Evolutionary conservation across 2,797 vertebrate species (phyloP), one percentile per base, ranked within the genome.

Genomic region (Schizopygopsis malacanthus): DNA sequence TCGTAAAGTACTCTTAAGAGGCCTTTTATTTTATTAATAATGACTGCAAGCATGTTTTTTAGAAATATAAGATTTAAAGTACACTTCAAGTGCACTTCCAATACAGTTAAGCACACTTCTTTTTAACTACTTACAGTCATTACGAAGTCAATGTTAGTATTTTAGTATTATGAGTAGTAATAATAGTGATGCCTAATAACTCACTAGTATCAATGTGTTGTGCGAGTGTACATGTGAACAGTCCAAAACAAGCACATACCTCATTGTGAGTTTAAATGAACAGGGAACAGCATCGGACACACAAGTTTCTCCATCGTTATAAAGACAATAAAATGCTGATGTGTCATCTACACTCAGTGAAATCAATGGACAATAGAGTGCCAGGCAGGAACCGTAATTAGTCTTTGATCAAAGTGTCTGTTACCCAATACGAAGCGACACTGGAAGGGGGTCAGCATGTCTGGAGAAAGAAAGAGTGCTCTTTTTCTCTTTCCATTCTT

Each of bases 331-430:
- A 39, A 15, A 45, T 47, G 43, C 67, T 61, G 50, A 78, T 43
- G 16, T 77, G 33, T 67, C 59, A 3, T 67, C 45, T 39, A 69
- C 16, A 41, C 33, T 63, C 15, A 59, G 28, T 28, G 43, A 41
- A 84, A 79, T 73, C 12, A 79, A 52, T 72, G n/a, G 73, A 69
- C 81, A 63, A 54, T 79, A 45, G 25, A 22, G 33, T 4, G n/a
- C 47, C 9, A 5, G 50, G 28, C 18, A 59, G 76, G 33, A 65
- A 72, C 86, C 84, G 89, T 88, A 90, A 92, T 89, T 89, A 77
- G 63, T 80, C 91, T 94, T 94, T 94, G 93, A 95, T 93, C 94
- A 93, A 79, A 87, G 88, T 59, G 92, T 92, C 90, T 85, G 90
- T 94, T 94, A 88, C 78, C 92, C 89, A 91, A 93, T 93, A 90